phyloP scores from a whole-genome alignment of 2,888 invertebrate species.

The Yponomeuta evonymella region DNA sequence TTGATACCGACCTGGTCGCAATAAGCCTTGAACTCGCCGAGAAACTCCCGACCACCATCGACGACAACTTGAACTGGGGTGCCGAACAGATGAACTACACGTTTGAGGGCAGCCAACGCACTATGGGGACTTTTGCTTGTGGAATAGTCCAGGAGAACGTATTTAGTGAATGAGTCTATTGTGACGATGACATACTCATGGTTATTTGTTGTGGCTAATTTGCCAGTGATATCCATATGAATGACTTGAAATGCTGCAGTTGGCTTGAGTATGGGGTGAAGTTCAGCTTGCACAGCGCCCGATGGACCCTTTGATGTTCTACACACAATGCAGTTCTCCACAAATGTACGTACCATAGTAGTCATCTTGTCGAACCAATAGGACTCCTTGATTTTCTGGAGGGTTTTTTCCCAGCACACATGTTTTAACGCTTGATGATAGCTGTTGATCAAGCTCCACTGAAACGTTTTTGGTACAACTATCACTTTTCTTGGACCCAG shows the following conservation, averaged over 20 bases:
- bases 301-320: constrained; percentile 28
- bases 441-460: constrained; percentile 7
- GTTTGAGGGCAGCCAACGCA: constrained; percentile 22
- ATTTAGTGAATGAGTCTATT: too few relatives aligned
- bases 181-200: constrained; percentile 2
- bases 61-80: constrained; percentile 25
- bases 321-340: constrained; percentile 28
- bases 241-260: constrained; percentile 25
- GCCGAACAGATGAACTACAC: constrained; percentile 21
- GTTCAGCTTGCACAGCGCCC: constrained; percentile 21
- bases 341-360: constrained; percentile 24
- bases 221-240: constrained; percentile 30
- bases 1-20: constrained; percentile 24
- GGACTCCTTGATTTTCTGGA: constrained; percentile 21
- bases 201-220: constrained; percentile 22
- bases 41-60: constrained; percentile 26
- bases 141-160: too few relatives aligned
- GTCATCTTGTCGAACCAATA: constrained; percentile 29
- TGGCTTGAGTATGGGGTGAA: too few relatives aligned
- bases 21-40: constrained; percentile 23
- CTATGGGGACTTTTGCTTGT: constrained; percentile 15
- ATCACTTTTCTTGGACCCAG: constrained; percentile 14
- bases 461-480: constrained; percentile 1
- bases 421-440: not conserved
- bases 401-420: constrained; percentile 6